Percentiles rank a stretch among this genome's conserved stretches.
Conservation (phyloP, 2,888 invertebrate genomes). For the Tolmerus cingulatus region DNA sequence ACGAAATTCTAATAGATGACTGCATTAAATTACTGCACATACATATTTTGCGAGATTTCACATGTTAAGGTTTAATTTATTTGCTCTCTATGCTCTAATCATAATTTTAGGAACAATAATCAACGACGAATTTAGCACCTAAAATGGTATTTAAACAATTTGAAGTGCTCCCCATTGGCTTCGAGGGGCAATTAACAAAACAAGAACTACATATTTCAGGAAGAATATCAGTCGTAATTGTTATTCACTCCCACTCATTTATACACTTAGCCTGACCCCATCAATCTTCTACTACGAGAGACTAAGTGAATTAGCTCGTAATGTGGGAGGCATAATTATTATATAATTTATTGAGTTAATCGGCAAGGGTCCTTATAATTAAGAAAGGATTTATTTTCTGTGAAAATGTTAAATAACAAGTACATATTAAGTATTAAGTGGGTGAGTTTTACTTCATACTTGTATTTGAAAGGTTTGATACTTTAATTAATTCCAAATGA, state of each 20-base stretch:
- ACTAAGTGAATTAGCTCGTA: neutral
- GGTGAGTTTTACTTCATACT: neutral
- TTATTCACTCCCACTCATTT: neutral
- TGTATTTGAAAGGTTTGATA: neutral
- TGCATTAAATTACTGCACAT: too few relatives aligned
- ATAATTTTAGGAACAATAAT: neutral
- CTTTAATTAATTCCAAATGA: neutral
- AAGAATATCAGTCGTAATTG: neutral
- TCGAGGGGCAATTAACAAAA: neutral
- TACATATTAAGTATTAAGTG: neutral
- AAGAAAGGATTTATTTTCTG: neutral
- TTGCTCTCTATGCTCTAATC: too few relatives aligned
- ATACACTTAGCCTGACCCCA: neutral
- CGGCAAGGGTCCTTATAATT: neutral
- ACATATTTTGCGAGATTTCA: too few relatives aligned
- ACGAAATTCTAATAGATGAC: too few relatives aligned
- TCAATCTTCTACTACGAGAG: neutral
- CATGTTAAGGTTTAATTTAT: too few relatives aligned
- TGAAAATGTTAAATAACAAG: conserved; percentile 8
- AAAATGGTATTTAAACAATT: neutral
- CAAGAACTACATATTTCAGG: neutral
- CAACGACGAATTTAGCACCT: neutral
- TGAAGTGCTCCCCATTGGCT: neutral
- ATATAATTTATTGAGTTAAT: neutral
- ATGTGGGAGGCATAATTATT: neutral